Evolutionary conservation across 2,888 invertebrate species (phyloP), one percentile per base, ranked within the genome.

Genomic region (Diachrysia chrysitis): DNA sequence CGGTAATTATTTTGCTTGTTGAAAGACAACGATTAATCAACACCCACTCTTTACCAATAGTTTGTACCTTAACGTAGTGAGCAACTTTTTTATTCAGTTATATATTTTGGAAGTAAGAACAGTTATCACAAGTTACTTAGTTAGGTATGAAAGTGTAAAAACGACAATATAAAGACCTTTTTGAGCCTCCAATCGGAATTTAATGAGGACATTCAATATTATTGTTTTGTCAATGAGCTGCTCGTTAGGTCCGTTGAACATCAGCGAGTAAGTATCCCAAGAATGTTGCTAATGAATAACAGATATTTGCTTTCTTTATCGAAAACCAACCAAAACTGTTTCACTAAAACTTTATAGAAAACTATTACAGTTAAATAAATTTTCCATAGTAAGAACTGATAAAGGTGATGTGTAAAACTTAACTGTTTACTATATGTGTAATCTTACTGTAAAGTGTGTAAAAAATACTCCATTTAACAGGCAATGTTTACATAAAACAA

Each of bases 401-500:
- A 42, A 42, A 42, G 14, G 6, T 35, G 32, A 32, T 32, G 32
- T 19, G 19, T 48, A 17, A 16, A 17, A 48, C 9, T 19, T 54
- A 21, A 12, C 3, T 53, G 1, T n/a, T n/a, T 42, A 37, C 21
- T 58, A n/a, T 12, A 19, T 14, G 42, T 23, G 17, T 14, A 21
- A 21, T 46, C n/a, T 19, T 46, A 55, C 32, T 25, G 32, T 46
- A 69, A 73, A 42, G 42, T 61, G 10, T n/a, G 29, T 29, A 55
- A 58, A 66, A 69, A 62, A 21, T 48, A 78, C 65, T 57, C 66
- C 42, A 53, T 58, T 63, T 46, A 58, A 19, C 37, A 63, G 55
- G 55, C 21, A 73, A 71, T 59, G 62, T 72, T 74, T 59, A 59
- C 74, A 61, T 53, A 64, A 59, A 76, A 79, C 79, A 82, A 82